phyloP scores from a whole-genome alignment of 2,113 vertebrate genomes.

The Pituophis catenifer region DNA sequence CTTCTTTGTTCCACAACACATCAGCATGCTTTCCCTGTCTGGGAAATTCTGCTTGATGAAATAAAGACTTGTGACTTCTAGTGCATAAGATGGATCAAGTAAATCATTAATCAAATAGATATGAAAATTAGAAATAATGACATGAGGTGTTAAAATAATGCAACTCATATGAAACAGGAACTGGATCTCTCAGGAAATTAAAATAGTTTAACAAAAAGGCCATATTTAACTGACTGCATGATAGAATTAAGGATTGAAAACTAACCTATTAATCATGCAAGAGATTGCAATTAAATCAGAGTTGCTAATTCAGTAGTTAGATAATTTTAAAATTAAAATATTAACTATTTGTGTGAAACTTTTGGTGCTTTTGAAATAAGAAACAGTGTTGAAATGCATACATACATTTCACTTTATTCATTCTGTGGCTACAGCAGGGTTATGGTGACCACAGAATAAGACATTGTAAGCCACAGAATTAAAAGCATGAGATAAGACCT shows the following conservation, averaged over 20 bases:
- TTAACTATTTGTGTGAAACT: constrained; percentile 51
- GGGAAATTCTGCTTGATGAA: constrained; percentile 39
- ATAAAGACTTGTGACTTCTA: constrained; percentile 41
- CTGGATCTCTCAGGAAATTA: constrained; percentile 72
- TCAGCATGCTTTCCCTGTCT: constrained; percentile 9
- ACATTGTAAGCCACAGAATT: background rate
- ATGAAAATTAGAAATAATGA: constrained; percentile 68
- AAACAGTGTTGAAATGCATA: constrained; percentile 7
- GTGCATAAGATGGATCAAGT: constrained; percentile 59
- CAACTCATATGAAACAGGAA: constrained; percentile 58
- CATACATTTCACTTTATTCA: background rate
- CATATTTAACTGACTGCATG: constrained; percentile 59
- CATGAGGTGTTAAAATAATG: constrained; percentile 60
- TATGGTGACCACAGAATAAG: background rate
- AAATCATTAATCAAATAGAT: constrained; percentile 67
- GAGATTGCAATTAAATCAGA: constrained; percentile 60
- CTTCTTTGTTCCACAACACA: constrained; percentile 20
- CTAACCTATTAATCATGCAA: constrained; percentile 69
- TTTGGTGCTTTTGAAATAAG: constrained; percentile 1
- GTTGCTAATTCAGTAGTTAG: constrained; percentile 61
- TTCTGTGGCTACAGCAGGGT: background rate
- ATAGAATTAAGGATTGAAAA: constrained; percentile 67
- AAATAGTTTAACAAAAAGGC: constrained; percentile 65
- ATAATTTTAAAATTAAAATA: constrained; percentile 56
- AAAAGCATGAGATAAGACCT: background rate